Conservation (phyloP, 2,113 vertebrate species). For the Abramis brama region DNA sequence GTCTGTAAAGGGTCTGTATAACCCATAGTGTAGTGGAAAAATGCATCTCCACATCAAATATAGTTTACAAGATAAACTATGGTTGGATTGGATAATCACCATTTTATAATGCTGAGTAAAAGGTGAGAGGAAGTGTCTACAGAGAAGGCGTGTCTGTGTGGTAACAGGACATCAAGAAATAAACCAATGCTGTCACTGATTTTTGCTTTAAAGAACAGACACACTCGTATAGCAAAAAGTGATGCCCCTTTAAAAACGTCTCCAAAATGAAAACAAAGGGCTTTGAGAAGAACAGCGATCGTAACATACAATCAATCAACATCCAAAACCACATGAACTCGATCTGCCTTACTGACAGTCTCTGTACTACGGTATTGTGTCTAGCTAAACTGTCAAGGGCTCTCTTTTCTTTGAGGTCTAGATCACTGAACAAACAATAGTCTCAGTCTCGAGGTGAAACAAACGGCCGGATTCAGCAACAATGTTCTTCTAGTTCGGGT, state of each 20-base stretch:
- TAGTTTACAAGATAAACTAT: neutral
- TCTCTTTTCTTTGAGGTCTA: conserved; percentile 15
- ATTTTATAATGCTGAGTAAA: neutral
- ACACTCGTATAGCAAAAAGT: neutral
- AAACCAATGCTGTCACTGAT: neutral
- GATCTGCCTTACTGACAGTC: neutral
- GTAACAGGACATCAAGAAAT: neutral
- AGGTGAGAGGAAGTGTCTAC: too few relatives aligned
- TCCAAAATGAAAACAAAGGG: neutral
- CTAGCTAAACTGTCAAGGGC: conserved; percentile 33
- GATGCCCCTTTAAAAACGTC: neutral
- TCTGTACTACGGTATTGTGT: neutral
- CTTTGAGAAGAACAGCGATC: neutral
- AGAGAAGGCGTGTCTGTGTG: conserved; percentile 2
- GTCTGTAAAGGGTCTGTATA: neutral
- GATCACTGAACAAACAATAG: conserved; percentile 17
- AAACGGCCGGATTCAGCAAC: neutral
- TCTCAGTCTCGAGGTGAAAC: neutral
- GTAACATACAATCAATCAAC: neutral
- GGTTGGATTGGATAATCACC: neutral
- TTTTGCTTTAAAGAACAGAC: neutral
- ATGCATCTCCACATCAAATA: neutral
- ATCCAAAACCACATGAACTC: neutral
- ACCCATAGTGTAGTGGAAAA: neutral
- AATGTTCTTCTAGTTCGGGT: neutral